Percentiles rank a stretch among this genome's conserved stretches.
phyloP scores from a whole-genome alignment of 2,797 vertebrate species.

The Adelosebastes latens region DNA sequence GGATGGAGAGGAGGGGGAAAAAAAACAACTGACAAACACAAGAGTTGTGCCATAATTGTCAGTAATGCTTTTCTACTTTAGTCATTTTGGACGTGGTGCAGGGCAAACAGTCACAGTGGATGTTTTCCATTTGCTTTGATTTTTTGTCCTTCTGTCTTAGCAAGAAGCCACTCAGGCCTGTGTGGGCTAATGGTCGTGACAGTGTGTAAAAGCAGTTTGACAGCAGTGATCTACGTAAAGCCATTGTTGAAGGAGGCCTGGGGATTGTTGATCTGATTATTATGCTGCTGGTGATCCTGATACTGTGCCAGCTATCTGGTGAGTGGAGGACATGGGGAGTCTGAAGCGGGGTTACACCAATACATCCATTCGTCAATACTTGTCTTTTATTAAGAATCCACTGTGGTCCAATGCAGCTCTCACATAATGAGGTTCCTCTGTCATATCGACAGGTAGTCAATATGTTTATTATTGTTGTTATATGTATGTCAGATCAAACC shows the following conservation, averaged over 20 bases:
- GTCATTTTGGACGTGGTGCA: conserved; percentile 72
- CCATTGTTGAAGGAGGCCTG: conserved; percentile 87
- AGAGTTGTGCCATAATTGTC: conserved; percentile 91
- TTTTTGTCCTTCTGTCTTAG: conserved; percentile 22
- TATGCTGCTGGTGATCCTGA: conserved; percentile 89
- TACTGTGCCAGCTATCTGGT: conserved; percentile 35
- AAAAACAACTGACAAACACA: conserved; percentile 75
- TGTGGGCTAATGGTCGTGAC: conserved; percentile 91
- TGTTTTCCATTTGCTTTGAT: conserved; percentile 81
- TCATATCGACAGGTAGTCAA: background rate
- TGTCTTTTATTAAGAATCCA: conserved; percentile 6
- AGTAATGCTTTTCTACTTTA: conserved; percentile 91
- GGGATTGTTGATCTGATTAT: conserved; percentile 91
- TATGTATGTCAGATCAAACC: background rate
- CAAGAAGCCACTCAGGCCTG: conserved; percentile 89
- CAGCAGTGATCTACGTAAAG: conserved; percentile 94
- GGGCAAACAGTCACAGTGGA: conserved; percentile 88
- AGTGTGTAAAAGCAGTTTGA: conserved; percentile 97
- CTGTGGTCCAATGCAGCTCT: background rate
- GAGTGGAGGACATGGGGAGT: conserved; percentile 1
- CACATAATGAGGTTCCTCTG: background rate
- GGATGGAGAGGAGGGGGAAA: background rate
- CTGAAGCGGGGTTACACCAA: conserved; percentile 9
- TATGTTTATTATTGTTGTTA: background rate
- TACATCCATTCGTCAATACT: conserved; percentile 4